Percentiles rank a stretch among this genome's conserved stretches.
Evolutionary conservation across 2,113 vertebrate species (phyloP).

Genomic region (Sebastes schlegelii): DNA sequence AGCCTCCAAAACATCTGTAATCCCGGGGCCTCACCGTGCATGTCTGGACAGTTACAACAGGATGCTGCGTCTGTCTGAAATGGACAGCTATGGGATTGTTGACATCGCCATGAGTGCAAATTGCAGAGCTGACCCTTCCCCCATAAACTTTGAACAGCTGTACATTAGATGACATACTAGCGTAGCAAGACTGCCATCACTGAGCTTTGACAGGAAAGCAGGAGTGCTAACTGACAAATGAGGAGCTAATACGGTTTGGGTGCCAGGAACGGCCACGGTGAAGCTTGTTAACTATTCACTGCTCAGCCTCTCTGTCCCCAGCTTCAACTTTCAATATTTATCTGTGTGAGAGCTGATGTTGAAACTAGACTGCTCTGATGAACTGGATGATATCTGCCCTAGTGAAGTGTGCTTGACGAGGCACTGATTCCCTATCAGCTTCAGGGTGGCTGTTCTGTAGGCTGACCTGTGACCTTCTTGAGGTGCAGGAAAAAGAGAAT

Average conservation of each 20-base stretch:
- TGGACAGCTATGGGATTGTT: conserved; percentile 1
- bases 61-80: not conserved
- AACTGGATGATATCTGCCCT: not conserved
- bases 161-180: not conserved
- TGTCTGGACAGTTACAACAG: not conserved
- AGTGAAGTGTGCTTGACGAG: not conserved
- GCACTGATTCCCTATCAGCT: conserved; percentile 2
- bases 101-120: conserved; percentile 2
- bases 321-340: conserved; percentile 2
- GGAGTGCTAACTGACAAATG: conserved; percentile 2
- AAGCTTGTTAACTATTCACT: not conserved
- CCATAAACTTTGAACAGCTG: conserved; percentile 27
- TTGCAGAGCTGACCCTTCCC: not conserved
- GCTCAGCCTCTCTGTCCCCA: not conserved
- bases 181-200: not conserved
- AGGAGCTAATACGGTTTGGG: not conserved
- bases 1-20: too few species aligned
- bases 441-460: not conserved
- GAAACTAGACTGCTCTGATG: not conserved
- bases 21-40: not conserved
- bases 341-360: conserved; percentile 9
- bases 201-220: not conserved
- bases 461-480: not conserved
- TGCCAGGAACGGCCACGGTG: not conserved
- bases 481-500: not conserved